A percentile compares a stretch with the other conserved stretches of the same genome.
phyloP scores from a whole-genome alignment of 2,797 vertebrate genomes.

The Amniataba percoides region DNA sequence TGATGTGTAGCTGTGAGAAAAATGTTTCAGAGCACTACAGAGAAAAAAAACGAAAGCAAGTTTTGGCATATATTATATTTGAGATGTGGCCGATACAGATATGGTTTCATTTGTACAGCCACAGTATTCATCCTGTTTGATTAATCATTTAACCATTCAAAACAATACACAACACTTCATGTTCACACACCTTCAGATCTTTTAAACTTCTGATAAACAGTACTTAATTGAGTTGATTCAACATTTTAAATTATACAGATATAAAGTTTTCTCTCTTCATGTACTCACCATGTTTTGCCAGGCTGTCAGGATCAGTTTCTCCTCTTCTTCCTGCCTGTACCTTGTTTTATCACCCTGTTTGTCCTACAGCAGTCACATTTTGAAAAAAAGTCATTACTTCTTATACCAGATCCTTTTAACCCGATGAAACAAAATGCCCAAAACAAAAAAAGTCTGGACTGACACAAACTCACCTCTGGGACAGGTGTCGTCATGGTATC shows the following conservation, averaged over 20 bases:
- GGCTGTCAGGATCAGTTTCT: constrained; percentile 86
- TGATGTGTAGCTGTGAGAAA: background rate
- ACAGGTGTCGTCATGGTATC: constrained; percentile 81
- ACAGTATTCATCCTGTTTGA: background rate
- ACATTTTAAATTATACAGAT: background rate
- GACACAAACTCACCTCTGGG: constrained; percentile 79
- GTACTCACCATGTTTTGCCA: constrained; percentile 88
- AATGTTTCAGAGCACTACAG: background rate
- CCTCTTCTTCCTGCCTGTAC: constrained; percentile 83
- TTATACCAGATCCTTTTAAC: constrained; percentile 7
- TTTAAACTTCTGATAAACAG: background rate
- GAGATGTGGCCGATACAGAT: background rate
- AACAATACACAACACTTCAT: background rate
- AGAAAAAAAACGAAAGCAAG: background rate
- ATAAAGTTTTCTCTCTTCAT: background rate
- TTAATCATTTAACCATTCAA: background rate
- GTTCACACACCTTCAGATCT: background rate
- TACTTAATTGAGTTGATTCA: background rate
- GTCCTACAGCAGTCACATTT: constrained; percentile 31
- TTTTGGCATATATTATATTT: background rate
- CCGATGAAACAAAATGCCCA: background rate
- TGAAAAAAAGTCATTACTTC: background rate
- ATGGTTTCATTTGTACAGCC: background rate
- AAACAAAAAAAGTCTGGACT: background rate
- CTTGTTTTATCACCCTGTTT: constrained; percentile 70